Conservation (phyloP, 2,113 vertebrate genomes). For the Podiceps cristatus region DNA sequence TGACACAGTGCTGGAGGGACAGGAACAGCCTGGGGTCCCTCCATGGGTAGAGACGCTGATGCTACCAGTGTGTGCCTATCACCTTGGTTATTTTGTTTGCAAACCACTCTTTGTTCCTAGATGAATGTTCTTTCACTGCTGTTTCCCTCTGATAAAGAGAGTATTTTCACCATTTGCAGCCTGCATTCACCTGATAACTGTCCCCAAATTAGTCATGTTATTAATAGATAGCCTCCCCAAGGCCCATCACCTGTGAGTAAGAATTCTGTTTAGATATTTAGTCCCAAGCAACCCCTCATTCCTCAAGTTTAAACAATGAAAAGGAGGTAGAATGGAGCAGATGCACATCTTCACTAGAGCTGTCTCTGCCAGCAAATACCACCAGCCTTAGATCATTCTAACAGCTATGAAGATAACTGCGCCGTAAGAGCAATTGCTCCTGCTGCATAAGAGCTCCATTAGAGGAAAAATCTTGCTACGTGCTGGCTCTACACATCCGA, state of each 20-base stretch:
- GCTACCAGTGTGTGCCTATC: neutral
- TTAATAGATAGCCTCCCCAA: neutral
- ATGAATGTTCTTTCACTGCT: neutral
- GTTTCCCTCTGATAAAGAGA: neutral
- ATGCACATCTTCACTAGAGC: neutral
- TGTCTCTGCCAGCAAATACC: constrained; percentile 3
- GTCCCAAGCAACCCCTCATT: neutral
- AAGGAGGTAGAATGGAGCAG: neutral
- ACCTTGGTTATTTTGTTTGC: neutral
- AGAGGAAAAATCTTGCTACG: neutral
- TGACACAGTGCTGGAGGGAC: constrained; percentile 54
- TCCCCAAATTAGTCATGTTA: neutral
- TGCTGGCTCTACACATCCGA: neutral
- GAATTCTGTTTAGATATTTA: neutral
- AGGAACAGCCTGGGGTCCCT: constrained; percentile 1
- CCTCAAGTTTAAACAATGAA: neutral
- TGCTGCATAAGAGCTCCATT: neutral
- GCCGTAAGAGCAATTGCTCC: neutral
- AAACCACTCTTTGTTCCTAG: neutral
- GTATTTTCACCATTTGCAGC: neutral
- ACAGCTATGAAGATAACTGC: constrained; percentile 14
- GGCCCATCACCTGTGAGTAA: neutral
- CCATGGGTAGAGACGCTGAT: neutral
- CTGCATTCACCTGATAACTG: neutral
- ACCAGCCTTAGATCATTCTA: neutral